Percentiles rank a stretch among this genome's conserved stretches.
phyloP scores from a whole-genome alignment of 2,888 invertebrate species.

The Orthonevra nobilis region DNA sequence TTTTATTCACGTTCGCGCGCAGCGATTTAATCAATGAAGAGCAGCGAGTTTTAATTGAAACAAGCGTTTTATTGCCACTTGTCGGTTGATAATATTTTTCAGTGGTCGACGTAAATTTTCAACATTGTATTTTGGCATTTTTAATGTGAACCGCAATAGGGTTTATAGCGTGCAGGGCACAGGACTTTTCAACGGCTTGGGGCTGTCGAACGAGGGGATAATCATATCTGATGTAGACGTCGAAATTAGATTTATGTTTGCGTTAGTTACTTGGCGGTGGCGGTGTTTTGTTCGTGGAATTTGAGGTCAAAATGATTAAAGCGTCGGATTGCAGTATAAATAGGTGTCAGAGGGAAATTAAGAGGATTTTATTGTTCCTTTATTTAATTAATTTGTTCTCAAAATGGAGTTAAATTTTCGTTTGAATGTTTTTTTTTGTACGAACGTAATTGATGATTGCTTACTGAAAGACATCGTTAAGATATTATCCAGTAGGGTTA shows the following conservation, averaged over 20 bases:
- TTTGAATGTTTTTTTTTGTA: too few species aligned
- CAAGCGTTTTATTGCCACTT: conserved; percentile 25
- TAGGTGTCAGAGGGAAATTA: conserved; percentile 8
- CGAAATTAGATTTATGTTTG: conserved; percentile 27
- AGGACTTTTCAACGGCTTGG: conserved; percentile 4
- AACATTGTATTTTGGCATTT: conserved; percentile 12
- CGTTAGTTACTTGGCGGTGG: background rate
- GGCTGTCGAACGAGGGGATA: conserved; percentile 5
- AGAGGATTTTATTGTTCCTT: too few species aligned
- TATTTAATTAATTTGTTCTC: too few species aligned
- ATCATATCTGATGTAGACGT: conserved; percentile 41
- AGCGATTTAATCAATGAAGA: conserved; percentile 17
- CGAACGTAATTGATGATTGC: too few species aligned
- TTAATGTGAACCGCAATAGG: conserved; percentile 26
- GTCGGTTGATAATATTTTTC: conserved; percentile 30
- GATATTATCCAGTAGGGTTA: too few species aligned
- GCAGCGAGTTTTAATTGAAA: conserved; percentile 44
- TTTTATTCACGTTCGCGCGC: background rate
- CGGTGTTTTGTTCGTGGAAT: conserved; percentile 20
- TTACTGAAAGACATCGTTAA: too few species aligned
- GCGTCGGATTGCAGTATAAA: background rate
- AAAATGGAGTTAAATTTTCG: too few species aligned
- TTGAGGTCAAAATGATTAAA: conserved; percentile 34
- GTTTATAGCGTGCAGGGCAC: background rate
- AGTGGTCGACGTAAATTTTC: conserved; percentile 21